Evolutionary conservation across 2,797 vertebrate genomes (phyloP).

Genomic region (Lagocephalus sceleratus): DNA sequence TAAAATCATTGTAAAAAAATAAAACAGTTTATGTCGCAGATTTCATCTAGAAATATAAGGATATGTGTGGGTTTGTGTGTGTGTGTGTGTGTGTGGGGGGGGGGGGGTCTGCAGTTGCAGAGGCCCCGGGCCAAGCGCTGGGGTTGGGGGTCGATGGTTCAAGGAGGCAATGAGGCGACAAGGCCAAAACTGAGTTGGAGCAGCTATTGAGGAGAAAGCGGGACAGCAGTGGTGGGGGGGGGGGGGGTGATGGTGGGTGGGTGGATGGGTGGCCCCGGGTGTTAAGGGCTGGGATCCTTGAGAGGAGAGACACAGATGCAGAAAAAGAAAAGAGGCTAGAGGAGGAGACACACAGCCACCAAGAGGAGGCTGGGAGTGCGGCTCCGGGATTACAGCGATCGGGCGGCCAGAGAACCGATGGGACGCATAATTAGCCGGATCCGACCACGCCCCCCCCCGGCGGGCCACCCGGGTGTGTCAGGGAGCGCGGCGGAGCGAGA

Average conservation of each 20-base stretch:
- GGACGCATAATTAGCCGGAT: slow-evolving; percentile 72
- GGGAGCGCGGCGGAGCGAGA: slow-evolving; percentile 31
- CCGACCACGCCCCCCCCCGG: slow-evolving; percentile 51
- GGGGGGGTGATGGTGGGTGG: neutral
- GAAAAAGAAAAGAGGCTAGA: slow-evolving; percentile 18
- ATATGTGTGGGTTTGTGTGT: too few relatives aligned
- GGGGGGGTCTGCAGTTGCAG: slow-evolving; percentile 2
- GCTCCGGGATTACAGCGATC: slow-evolving; percentile 46
- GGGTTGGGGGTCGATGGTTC: neutral
- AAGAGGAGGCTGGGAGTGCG: slow-evolving; percentile 14
- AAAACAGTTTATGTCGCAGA: too few relatives aligned
- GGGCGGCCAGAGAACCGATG: slow-evolving; percentile 54
- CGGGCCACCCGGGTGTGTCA: slow-evolving; percentile 55
- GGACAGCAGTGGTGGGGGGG: neutral
- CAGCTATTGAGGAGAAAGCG: slow-evolving; percentile 18
- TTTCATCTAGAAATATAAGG: too few relatives aligned
- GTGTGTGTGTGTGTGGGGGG: too few relatives aligned
- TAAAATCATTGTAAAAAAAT: too few relatives aligned
- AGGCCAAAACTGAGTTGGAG: slow-evolving; percentile 35
- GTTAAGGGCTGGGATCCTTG: slow-evolving; percentile 20
- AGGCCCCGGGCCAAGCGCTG: slow-evolving; percentile 21
- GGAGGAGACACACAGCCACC: neutral
- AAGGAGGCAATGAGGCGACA: slow-evolving; percentile 24
- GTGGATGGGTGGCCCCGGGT: slow-evolving; percentile 12
- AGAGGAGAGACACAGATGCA: slow-evolving; percentile 26